Evolutionary conservation across 2,888 invertebrate species (phyloP), one percentile per base, ranked within the genome.

Genomic region (Abrostola tripartita): DNA sequence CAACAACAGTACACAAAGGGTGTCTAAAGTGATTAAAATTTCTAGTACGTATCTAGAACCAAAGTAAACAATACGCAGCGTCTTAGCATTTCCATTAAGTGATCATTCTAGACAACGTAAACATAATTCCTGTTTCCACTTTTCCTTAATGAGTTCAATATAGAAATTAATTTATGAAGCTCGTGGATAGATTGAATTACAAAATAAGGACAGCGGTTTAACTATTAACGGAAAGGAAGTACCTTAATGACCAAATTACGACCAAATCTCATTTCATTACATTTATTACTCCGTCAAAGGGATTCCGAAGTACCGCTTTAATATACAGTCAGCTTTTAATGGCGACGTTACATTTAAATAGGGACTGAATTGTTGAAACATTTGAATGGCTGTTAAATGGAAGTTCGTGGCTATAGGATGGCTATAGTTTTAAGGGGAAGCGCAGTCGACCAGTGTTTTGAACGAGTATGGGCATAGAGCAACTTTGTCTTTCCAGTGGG

Each of bases 401-500:
- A 64, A 70, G 47, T 61, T 70, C 52, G 65, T 64, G 68, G 57
- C 54, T 40, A 61, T 58, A 44, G 44, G 73, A 77, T 77, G 68
- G 71, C 65, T 42, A 70, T 78, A 81, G 76, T 83, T 84, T 79
- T 73, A 65, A 68, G 54, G 71, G 52, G 67, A 70, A 74, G 62
- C 59, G 52, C 57, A 65, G 59, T 47, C 40, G 37, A 9, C 11
- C 10, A 49, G 50, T 40, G 9, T 35, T 49, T 42, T 51, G 36
- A 42, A 37, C 55, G 56, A 60, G 56, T 36, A 56, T 42, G 51
- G 47, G 56, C 35, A 11, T 59, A 47, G 47, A 12, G 47, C 5
- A 74, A 79, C 62, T 81, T 81, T 71, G 76, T 70, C 62, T 67
- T 74, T 71, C 35, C 56, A 56, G 62, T 51, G 47, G 49, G 49